Base-by-base conservation (phyloP, 2,113 vertebrate species). In the Phaethornis superciliosus region DNA sequence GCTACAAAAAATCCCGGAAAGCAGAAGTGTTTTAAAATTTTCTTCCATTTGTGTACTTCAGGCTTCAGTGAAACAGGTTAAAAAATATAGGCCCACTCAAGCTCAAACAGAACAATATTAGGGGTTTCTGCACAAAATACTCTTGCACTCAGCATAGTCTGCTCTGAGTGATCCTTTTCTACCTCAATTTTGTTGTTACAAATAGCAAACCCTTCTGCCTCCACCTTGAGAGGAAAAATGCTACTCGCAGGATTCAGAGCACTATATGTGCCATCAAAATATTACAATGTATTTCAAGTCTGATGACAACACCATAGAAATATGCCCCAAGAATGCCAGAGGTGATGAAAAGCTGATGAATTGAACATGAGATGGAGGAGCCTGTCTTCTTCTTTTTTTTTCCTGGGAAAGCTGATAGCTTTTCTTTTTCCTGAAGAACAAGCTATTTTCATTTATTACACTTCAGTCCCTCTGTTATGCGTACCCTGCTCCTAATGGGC, bases 331-430 rank as follows among this genome's bases (percentile, higher is more conserved):
- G 92, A 93, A 95, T 85, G 88, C 85, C 58, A 89, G 60, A 77
- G 82, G 90, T 94, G 91, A 89, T 94, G 78, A 92, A 93, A 91
- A 27, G 67, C 59, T 93, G 92, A 94, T 95, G 92, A 96, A 96
- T 93, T 94, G 76, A 91, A 91, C 85, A 94, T 84, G 90, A 96
- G 70, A 56, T 83, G 18, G 60, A 90, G 44, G 54, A 91, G 44
- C 12, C 6, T n/a, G 67, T 27, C 20, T 89, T 35, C 7, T 10
- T 47, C 1, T 7, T 82, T 15, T 28, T 51, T 46, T 42, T n/a
- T 35, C 18, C 35, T 26, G 26, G 33, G 30, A 92, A 88, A 81
- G 65, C 15, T 44, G 67, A 40, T 74, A 44, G 55, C 10, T 51
- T 82, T 83, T 62, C 10, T 32, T 60, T 42, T 10, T 24, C 35